Conservation (phyloP, 2,113 vertebrate species). For the Maylandia zebra region DNA sequence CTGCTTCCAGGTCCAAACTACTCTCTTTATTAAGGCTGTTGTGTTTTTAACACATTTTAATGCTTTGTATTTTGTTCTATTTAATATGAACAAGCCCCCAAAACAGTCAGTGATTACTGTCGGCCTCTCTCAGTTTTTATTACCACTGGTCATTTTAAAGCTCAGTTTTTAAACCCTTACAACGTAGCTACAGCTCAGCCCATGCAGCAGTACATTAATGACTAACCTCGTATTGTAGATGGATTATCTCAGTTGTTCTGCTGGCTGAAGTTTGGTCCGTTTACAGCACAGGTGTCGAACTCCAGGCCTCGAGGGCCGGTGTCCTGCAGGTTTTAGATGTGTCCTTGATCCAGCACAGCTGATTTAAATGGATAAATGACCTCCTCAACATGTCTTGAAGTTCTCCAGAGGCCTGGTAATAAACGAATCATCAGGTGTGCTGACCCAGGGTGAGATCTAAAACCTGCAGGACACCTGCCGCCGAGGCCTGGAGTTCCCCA, state of each 20-base stretch:
- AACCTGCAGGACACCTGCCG: fast-evolving
- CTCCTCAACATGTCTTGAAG: neutral
- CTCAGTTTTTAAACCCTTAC: fast-evolving
- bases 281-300: neutral
- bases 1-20: neutral
- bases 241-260: neutral
- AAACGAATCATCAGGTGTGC: fast-evolving
- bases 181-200: fast-evolving
- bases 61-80: fast-evolving
- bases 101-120: neutral
- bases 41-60: fast-evolving
- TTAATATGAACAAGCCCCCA: neutral
- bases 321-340: neutral
- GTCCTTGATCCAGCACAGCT: neutral
- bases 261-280: neutral
- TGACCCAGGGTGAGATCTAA: neutral
- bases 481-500: neutral
- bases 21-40: neutral
- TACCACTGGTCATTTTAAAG: neutral
- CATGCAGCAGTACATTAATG: fast-evolving
- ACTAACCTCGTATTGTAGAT: neutral
- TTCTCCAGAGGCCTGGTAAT: neutral
- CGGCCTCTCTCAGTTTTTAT: neutral
- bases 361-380: fast-evolving
- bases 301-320: fast-evolving